Base-by-base conservation (phyloP, 92 coral and sea anemone genomes). In the Metridium senile region DNA sequence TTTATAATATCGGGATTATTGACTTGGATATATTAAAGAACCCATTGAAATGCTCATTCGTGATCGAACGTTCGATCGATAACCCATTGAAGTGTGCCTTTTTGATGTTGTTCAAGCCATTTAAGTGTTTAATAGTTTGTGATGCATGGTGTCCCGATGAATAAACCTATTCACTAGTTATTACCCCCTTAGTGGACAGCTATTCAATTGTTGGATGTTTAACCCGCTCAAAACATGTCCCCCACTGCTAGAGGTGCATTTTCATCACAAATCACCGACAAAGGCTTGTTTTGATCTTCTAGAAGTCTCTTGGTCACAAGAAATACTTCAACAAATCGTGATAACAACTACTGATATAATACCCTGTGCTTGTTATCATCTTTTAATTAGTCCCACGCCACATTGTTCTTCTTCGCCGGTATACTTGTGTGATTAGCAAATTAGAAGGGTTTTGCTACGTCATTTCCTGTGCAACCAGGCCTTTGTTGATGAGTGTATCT, bases 201-300 rank as follows among this genome's bases (percentile, higher is more conserved):
- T n/a, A n/a, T n/a, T 39, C 49, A 39, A 39, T 39, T 39, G 49
- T 13, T 39, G 13, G 49, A 39, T 6, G 49, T 39, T 39, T 39
- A 39, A 39, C 13, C 49, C 20, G 54, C 27, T 51, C 0, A 3
- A 45, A 49, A 70, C 75, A 56, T 35, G 27, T 27, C 62, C 31
- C 45, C 30, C 63, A 30, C 62, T 53, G 76, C 26, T 29, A 43
- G 22, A 56, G 25, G 65, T 53, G 28, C 28, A 56, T 27, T 71
- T 56, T 53, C 51, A 72, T 23, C 75, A 34, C 57, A 46, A 47
- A 46, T 46, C 2, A 39, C 76, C 76, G 66, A 31, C 43, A 56
- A 72, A 51, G 26, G 35, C 13, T 49, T 58, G 62, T 72, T 30
- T 28, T 53, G 76, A 56, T 72, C 46, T 72, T 49, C 65, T 52